phyloP scores from a whole-genome alignment of 2,797 vertebrate species.

The Pangasius sanitwongsei region DNA sequence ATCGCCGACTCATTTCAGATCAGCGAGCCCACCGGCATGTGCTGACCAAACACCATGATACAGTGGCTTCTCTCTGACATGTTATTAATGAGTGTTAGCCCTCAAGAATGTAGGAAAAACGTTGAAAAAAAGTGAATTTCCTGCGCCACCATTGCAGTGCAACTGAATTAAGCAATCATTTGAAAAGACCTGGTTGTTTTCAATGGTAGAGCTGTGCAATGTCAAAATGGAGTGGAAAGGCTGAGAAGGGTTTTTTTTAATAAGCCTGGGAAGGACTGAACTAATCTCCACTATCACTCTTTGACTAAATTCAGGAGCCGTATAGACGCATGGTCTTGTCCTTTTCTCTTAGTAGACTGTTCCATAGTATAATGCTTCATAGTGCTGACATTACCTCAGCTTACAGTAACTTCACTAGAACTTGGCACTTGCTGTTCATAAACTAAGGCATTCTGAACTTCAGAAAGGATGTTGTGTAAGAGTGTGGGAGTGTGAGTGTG shows the following conservation, averaged over 20 bases:
- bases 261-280: slow-evolving; percentile 58
- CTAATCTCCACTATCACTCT: slow-evolving; percentile 59
- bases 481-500: slow-evolving; percentile 33
- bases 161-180: slow-evolving; percentile 54
- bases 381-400: slow-evolving; percentile 34
- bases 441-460: slow-evolving; percentile 16
- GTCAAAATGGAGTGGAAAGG: slow-evolving; percentile 53
- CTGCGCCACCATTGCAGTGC: slow-evolving; percentile 52
- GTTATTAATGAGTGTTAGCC: slow-evolving; percentile 55
- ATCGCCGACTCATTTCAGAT: slow-evolving; percentile 41
- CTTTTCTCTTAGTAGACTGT: slow-evolving; percentile 43
- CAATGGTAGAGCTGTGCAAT: slow-evolving; percentile 67
- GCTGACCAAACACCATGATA: slow-evolving; percentile 57
- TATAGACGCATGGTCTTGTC: slow-evolving; percentile 25
- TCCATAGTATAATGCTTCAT: slow-evolving; percentile 39
- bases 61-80: slow-evolving; percentile 53
- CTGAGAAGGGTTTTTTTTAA: slow-evolving; percentile 59
- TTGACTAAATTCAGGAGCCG: slow-evolving; percentile 32
- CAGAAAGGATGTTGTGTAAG: slow-evolving; percentile 24
- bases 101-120: slow-evolving; percentile 32
- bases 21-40: slow-evolving; percentile 21
- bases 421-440: slow-evolving; percentile 29
- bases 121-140: slow-evolving; percentile 27
- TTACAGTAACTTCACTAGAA: slow-evolving; percentile 32
- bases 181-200: slow-evolving; percentile 68